These are phyloP conservation scores for Lutraria rhynchaena DNA, from an alignment of 1,140 invertebrate genomes.

Conservation along the genomic window DNA sequence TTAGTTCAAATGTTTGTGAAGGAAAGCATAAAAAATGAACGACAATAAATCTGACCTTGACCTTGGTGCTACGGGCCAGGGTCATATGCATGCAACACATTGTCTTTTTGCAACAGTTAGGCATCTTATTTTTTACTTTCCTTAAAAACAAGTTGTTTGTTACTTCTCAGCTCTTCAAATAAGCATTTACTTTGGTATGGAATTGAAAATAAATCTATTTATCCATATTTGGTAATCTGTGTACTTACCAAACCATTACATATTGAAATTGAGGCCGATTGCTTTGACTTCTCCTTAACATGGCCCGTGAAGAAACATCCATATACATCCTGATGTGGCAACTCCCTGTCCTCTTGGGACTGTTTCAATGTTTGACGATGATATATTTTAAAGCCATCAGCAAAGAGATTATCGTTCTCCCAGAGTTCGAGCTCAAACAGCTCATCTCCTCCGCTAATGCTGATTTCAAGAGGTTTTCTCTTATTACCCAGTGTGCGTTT, in stretches of 20 bases:
- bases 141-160: too few relatives aligned
- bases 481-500: slow-evolving; percentile 43
- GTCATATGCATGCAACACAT: too few relatives aligned
- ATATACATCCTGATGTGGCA: slow-evolving; percentile 38
- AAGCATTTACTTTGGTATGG: too few relatives aligned
- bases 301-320: slow-evolving; percentile 58
- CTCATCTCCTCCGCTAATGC: slow-evolving; percentile 32
- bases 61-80: too few relatives aligned
- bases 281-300: slow-evolving; percentile 15
- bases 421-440: slow-evolving; percentile 51
- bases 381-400: slow-evolving; percentile 54
- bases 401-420: slow-evolving; percentile 52
- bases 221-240: too few relatives aligned
- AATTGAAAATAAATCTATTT: too few relatives aligned
- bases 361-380: slow-evolving; percentile 40
- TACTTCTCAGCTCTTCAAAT: too few relatives aligned
- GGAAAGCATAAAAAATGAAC: too few relatives aligned
- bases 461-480: slow-evolving; percentile 55
- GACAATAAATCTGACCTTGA: too few relatives aligned
- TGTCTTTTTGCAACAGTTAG: too few relatives aligned
- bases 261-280: slow-evolving; percentile 49
- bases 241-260: slow-evolving; percentile 60
- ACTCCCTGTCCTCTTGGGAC: not conserved
- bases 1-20: too few relatives aligned
- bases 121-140: too few relatives aligned